Conservation (phyloP, 2,113 vertebrate species). For the Paracanthobrama guichenoti region DNA sequence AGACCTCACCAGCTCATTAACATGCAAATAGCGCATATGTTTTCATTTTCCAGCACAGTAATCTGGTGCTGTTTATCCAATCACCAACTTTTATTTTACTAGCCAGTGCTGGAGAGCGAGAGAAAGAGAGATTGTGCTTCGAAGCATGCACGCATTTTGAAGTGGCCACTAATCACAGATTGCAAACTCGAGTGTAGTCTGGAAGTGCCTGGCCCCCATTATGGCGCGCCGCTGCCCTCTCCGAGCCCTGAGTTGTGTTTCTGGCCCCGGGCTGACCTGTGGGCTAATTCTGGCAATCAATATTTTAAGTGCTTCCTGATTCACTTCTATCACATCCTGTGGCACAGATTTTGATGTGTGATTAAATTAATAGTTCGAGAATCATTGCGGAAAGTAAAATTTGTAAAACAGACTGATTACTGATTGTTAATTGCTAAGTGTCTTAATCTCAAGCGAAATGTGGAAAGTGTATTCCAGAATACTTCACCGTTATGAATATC, state of each 20-base stretch:
- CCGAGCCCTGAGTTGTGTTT: slow-evolving; percentile 55
- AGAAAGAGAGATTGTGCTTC: slow-evolving; percentile 48
- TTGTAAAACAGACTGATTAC: slow-evolving; percentile 54
- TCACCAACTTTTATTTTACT: slow-evolving; percentile 67
- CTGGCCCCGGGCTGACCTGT: slow-evolving; percentile 52
- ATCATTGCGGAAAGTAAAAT: slow-evolving; percentile 45
- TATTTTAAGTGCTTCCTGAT: slow-evolving; percentile 60
- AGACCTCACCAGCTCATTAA: slow-evolving; percentile 72
- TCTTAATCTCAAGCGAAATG: slow-evolving; percentile 30
- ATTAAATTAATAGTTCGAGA: slow-evolving; percentile 56
- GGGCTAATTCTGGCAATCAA: slow-evolving; percentile 63
- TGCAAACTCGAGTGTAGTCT: slow-evolving; percentile 61
- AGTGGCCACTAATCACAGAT: slow-evolving; percentile 61
- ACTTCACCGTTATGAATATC: slow-evolving; percentile 18
- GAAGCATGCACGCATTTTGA: slow-evolving; percentile 58
- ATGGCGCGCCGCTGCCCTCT: slow-evolving; percentile 52
- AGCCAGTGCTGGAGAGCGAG: slow-evolving; percentile 35
- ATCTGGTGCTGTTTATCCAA: slow-evolving; percentile 73
- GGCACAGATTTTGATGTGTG: slow-evolving; percentile 53
- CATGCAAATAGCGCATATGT: slow-evolving; percentile 78
- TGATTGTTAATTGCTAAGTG: slow-evolving; percentile 60
- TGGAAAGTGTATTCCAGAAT: slow-evolving; percentile 28
- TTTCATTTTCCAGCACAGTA: slow-evolving; percentile 75
- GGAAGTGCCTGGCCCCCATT: slow-evolving; percentile 59
- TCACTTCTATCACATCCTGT: slow-evolving; percentile 59